Base-by-base conservation (phyloP, 2,888 invertebrate genomes). In the Leptothorax acervorum region DNA sequence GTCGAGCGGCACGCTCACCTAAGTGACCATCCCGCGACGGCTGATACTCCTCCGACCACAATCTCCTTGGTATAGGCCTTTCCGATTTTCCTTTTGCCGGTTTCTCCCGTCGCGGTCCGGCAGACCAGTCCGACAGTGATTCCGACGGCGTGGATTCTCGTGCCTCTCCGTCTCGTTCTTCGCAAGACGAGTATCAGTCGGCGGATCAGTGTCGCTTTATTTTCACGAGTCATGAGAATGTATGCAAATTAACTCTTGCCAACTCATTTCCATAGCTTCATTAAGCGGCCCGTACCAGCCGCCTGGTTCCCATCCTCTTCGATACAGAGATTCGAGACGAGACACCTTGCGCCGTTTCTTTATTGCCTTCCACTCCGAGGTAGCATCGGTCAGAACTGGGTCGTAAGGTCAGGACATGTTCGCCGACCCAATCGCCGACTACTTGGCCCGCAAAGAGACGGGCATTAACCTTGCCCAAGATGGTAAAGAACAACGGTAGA, bases 341-440 rank as follows among this genome's bases (percentile, higher is more conserved):
- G 42, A 42, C n/a, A 63, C 18, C 45, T 0, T 35, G 28, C 23
- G 57, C 51, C 53, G 15, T 65, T 65, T 45, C 73, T 48, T 83
- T 60, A 23, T 23, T 83, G 82, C 70, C 79, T 74, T 70, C 45
- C 15, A 71, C 23, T 48, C 1, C 6, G 42, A 68, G 18, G 45
- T 48, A 45, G 12, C 23, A 23, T 6, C 53, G 63, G 39, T 18
- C 66, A 75, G 60, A 91, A 86, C 73, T 91, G 70, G 91, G 91
- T 87, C 90, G 84, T 83, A 91, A 90, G 91, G 91, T 91, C 90
- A 91, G 85, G 81, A 86, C 57, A 76, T 75, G 35, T 35, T 74
- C 76, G n/a, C 66, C 57, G 62, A 68, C 82, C 57, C 65, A 60
- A 87, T 88, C 70, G 73, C 39, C 51, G 70, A 79, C 83, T 66